Conservation (phyloP, 1,140 invertebrate genomes). For the Chelonus insularis region DNA sequence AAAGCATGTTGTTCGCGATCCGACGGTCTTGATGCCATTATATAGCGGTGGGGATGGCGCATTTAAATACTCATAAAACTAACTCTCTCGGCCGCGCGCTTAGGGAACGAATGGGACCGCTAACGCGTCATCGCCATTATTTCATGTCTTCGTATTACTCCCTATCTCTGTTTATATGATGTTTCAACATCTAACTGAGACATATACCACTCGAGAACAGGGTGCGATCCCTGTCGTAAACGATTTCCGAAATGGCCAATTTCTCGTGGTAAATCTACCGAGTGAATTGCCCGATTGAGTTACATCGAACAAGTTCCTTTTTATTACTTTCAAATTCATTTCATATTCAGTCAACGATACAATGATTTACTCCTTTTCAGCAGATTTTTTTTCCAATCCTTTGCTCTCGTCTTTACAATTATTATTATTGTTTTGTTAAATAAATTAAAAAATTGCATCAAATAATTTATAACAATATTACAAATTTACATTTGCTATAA, state of each 20-base stretch:
- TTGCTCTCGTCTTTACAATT: too few relatives aligned
- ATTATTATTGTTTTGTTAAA: too few relatives aligned
- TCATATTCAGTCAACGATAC: constrained; percentile 22
- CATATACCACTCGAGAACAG: constrained; percentile 21
- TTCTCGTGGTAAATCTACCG: constrained; percentile 26
- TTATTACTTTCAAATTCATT: constrained; percentile 26
- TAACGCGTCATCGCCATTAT: constrained; percentile 19
- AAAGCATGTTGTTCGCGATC: constrained; percentile 35
- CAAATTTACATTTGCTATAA: too few relatives aligned
- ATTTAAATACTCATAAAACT: constrained; percentile 38
- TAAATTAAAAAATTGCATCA: too few relatives aligned
- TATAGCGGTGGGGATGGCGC: constrained; percentile 26
- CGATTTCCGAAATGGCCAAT: constrained; percentile 24
- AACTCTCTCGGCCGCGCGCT: constrained; percentile 21
- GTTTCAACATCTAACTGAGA: constrained; percentile 18
- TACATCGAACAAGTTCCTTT: constrained; percentile 9
- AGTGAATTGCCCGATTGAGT: constrained; percentile 29
- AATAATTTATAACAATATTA: too few relatives aligned
- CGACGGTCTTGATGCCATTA: constrained; percentile 47
- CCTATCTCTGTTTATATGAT: constrained; percentile 13
- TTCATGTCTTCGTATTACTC: constrained; percentile 20
- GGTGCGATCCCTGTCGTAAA: constrained; percentile 28
- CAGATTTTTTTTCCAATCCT: too few relatives aligned
- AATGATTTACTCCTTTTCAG: constrained; percentile 17
- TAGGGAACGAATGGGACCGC: constrained; percentile 7